These are phyloP conservation scores for Toxonevra muliebris DNA, from an alignment of 2,888 invertebrate genomes.

Conservation along the genomic window DNA sequence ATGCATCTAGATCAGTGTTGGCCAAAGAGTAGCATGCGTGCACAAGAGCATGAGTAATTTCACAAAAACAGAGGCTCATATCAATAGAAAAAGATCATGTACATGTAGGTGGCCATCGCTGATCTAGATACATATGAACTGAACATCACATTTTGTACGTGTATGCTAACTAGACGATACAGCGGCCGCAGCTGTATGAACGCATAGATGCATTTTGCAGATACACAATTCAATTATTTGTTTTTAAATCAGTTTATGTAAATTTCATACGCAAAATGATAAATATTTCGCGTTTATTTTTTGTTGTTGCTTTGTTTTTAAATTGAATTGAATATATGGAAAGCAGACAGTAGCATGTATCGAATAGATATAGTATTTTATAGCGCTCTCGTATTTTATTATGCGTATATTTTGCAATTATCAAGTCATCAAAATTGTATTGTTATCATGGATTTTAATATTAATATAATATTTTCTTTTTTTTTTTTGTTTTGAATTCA, in stretches of 20 bases:
- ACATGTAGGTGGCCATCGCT: too few species aligned
- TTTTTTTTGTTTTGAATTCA: too few species aligned
- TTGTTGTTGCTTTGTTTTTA: too few species aligned
- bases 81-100: too few species aligned
- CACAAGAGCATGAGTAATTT: too few species aligned
- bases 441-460: slow-evolving; percentile 46
- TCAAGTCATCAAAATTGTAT: slow-evolving; percentile 55
- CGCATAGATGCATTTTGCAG: slow-evolving; percentile 45
- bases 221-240: slow-evolving; percentile 57
- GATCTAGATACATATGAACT: not conserved
- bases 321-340: too few species aligned
- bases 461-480: not conserved
- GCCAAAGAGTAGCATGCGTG: too few species aligned
- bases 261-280: slow-evolving; percentile 38
- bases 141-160: not conserved
- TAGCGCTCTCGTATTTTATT: not conserved
- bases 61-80: too few species aligned
- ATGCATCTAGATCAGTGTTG: too few species aligned
- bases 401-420: slow-evolving; percentile 54
- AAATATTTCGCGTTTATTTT: not conserved
- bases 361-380: not conserved
- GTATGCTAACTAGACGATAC: slow-evolving; percentile 10
- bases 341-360: not conserved
- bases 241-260: slow-evolving; percentile 53
- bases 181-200: slow-evolving; percentile 34